These are phyloP conservation scores for Porites cylindrica DNA, from an alignment of 92 coral and sea anemone genomes.

Conservation along the genomic window DNA sequence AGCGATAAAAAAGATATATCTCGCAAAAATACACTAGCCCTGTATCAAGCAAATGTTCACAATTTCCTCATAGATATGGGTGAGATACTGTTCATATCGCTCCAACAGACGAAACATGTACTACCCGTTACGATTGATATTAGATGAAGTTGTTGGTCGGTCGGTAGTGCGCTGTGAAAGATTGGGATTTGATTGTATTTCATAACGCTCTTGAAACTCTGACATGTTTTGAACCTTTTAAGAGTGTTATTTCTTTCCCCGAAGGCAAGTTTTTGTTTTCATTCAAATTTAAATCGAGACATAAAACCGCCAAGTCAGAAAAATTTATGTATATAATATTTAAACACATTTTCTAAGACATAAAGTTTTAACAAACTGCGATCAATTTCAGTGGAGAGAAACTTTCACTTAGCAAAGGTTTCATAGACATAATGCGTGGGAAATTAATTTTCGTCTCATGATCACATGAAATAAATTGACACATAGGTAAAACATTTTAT, in stretches of 20 bases:
- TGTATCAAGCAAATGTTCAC: background rate
- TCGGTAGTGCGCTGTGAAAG: background rate
- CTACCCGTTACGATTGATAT: slow-evolving; percentile 4
- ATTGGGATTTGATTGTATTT: slow-evolving; percentile 15
- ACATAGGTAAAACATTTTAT: background rate
- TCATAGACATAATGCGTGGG: background rate
- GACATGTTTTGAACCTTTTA: slow-evolving; percentile 9
- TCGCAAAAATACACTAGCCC: background rate
- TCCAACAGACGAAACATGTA: slow-evolving; percentile 18
- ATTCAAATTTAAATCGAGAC: too few species aligned
- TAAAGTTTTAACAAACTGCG: background rate
- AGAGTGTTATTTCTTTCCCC: slow-evolving; percentile 3
- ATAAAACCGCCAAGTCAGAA: background rate
- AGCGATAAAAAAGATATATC: background rate
- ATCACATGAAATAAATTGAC: background rate
- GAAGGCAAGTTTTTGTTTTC: slow-evolving; percentile 7
- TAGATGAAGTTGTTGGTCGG: slow-evolving; percentile 16
- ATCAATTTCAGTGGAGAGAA: background rate
- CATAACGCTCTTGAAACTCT: background rate
- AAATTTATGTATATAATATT: background rate
- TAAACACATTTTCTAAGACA: background rate
- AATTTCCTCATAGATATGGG: background rate
- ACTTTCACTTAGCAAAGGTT: background rate
- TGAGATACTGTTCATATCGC: background rate
- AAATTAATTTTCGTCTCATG: background rate